Percentiles rank a stretch among this genome's conserved stretches.
Evolutionary conservation across 2,888 invertebrate species (phyloP).

Genomic region (Mycalesis mineus): DNA sequence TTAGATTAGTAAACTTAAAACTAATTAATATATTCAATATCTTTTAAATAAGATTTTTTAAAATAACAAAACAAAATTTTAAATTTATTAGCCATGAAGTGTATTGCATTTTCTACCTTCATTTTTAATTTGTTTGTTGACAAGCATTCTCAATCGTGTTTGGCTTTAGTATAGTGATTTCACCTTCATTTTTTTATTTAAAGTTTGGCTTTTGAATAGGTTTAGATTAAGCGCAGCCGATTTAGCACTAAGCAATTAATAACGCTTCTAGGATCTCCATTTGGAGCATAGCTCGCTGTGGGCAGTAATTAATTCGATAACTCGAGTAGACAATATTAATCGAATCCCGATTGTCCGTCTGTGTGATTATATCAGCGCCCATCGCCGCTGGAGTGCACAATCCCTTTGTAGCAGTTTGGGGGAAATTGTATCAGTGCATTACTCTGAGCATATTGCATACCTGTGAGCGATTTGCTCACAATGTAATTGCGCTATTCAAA

Average conservation of each 20-base stretch:
- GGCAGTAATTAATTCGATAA: constrained; percentile 14
- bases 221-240: background rate
- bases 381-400: constrained; percentile 18
- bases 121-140: too few species aligned
- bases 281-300: background rate
- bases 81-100: too few species aligned
- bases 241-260: background rate
- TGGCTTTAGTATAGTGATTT: too few species aligned
- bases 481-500: constrained; percentile 15
- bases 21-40: too few species aligned
- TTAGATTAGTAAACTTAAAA: too few species aligned
- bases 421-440: constrained; percentile 54
- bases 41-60: too few species aligned
- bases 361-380: constrained; percentile 15
- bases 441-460: constrained; percentile 10
- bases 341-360: constrained; percentile 18
- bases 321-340: constrained; percentile 16
- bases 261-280: background rate
- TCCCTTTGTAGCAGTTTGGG: constrained; percentile 36
- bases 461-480: constrained; percentile 16
- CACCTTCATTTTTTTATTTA: too few species aligned
- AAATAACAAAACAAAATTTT: too few species aligned
- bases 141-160: too few species aligned
- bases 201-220: too few species aligned
- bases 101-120: too few species aligned